Conservation (phyloP, 2,113 vertebrate species). For the Caretta caretta region DNA sequence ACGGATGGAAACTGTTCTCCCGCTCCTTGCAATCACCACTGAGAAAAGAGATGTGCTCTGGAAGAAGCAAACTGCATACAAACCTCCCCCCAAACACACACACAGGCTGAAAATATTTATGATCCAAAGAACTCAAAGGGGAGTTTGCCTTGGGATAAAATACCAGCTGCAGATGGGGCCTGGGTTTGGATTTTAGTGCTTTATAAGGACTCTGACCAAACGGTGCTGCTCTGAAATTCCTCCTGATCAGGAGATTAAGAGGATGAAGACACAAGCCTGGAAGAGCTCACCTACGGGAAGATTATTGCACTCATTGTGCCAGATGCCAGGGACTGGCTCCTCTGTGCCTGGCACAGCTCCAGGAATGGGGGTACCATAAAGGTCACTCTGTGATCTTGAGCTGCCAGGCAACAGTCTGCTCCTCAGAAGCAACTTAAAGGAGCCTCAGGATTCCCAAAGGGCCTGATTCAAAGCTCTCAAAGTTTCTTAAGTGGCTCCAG, state of each 20-base stretch:
- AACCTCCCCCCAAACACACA: neutral
- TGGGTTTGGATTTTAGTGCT: neutral
- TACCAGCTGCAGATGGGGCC: neutral
- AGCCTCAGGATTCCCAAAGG: neutral
- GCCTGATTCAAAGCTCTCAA: neutral
- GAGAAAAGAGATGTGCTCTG: neutral
- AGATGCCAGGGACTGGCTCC: neutral
- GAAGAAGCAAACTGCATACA: neutral
- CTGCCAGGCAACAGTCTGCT: neutral
- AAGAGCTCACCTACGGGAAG: neutral
- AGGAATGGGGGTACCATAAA: neutral
- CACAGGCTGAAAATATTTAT: neutral
- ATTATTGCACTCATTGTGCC: neutral
- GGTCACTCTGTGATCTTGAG: neutral
- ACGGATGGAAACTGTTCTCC: neutral
- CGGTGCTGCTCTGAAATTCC: neutral
- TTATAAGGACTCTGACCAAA: neutral
- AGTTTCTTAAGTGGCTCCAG: neutral
- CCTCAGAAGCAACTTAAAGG: neutral
- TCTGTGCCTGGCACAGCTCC: neutral
- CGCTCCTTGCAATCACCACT: neutral
- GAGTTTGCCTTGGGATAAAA: neutral
- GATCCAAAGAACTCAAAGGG: neutral
- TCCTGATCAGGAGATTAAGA: neutral
- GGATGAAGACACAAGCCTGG: neutral